Evolutionary conservation across 2,888 invertebrate species (phyloP).

Genomic region (Lithosia quadra): DNA sequence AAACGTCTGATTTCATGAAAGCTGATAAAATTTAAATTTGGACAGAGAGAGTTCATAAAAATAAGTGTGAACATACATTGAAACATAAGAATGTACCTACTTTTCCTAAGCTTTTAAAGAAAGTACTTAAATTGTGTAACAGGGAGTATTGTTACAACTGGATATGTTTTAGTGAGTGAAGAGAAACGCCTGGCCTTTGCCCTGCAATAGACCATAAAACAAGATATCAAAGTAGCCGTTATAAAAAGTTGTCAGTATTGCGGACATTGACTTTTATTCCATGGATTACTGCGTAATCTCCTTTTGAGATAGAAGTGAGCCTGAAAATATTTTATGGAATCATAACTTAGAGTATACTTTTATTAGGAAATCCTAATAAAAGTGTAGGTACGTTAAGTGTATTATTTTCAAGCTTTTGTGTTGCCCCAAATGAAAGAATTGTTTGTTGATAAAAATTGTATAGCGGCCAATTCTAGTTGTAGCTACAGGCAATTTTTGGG

Average conservation of each 20-base stretch:
- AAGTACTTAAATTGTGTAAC: conserved; percentile 17
- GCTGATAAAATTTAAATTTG: too few species aligned
- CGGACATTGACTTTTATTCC: conserved; percentile 37
- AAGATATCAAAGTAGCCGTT: conserved; percentile 30
- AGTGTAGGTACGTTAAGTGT: not conserved
- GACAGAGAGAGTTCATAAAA: not conserved
- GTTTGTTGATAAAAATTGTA: too few species aligned
- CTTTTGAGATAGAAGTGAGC: conserved; percentile 26
- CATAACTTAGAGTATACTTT: conserved; percentile 29
- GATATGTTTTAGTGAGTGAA: conserved; percentile 28
- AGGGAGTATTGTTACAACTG: conserved; percentile 25
- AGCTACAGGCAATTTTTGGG: too few species aligned
- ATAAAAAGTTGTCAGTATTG: conserved; percentile 33
- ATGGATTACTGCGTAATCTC: conserved; percentile 28
- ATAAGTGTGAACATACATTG: conserved; percentile 1
- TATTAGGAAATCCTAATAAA: conserved; percentile 17
- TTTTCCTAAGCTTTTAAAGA: conserved; percentile 3
- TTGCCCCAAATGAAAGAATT: not conserved
- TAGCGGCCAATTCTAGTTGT: too few species aligned
- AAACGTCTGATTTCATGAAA: too few species aligned
- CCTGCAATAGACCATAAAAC: conserved; percentile 39
- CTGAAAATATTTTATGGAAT: conserved; percentile 37
- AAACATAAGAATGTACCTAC: conserved; percentile 5
- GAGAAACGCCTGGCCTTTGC: conserved; percentile 35
- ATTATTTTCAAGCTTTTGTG: not conserved